Evolutionary conservation across 2,113 vertebrate species (phyloP), one percentile per base, ranked within the genome.

Genomic region (Epinephelus fuscoguttatus): DNA sequence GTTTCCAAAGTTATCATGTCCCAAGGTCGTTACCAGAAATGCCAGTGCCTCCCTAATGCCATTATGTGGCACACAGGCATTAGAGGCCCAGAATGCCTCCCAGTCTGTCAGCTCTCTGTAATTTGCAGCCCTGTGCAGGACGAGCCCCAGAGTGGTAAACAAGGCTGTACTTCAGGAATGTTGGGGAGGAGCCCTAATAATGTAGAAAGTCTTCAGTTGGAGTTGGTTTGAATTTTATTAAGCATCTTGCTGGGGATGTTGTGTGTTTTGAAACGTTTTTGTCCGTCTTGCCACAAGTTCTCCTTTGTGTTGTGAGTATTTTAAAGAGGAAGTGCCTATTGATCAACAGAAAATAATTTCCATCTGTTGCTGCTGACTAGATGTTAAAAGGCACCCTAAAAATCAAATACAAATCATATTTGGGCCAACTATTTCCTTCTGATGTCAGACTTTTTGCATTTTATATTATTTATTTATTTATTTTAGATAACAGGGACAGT

Each of bases 121-220:
- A 69, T 90, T 84, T 89, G 69, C 82, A 82, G 82, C 55, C 6
- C 30, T 27, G 42, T 40, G 73, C 59, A 73, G 71, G 69, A 56
- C 11, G 21, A 79, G 49, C 18, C 77, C 67, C 74, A n/a, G 67
- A 56, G 84, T 49, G 1, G 62, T 81, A 87, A 88, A 85, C 87
- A 87, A 72, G 83, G 88, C 68, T 49, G n/a, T 11, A 40, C 57
- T 69, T 63, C 63, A 81, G 87, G 87, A 93, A 93, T 88, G 89
- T 76, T 2, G 0, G 70, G 87, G 78, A 62, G 88, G 87, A 78
- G 81, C 53, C 19, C 52, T 18, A 23, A 37, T 72, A 3, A 18
- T 75, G 75, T 13, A 50, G 50, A 77, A 73, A 73, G 69, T 33
- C 68, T 18, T 8, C 53, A 70, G 33, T 80, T 50, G 53, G 23